A percentile compares a stretch with the other conserved stretches of the same genome.
Evolutionary conservation across 2,797 vertebrate species (phyloP).

Genomic region (Anabas testudineus): DNA sequence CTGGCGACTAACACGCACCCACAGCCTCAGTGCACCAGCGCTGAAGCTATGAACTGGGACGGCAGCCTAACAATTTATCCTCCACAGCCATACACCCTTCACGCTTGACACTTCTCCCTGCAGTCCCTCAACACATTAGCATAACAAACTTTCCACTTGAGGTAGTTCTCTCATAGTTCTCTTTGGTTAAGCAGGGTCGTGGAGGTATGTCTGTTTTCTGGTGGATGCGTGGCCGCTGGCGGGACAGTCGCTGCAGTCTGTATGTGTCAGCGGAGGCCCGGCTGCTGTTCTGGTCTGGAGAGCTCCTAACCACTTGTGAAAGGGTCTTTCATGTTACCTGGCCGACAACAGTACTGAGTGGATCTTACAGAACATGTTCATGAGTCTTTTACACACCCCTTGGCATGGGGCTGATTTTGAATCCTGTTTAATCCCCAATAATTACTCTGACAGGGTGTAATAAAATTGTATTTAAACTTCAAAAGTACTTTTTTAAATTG

Average conservation of each 20-base stretch:
- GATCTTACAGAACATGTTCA: slow-evolving; percentile 44
- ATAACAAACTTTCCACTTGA: slow-evolving; percentile 84
- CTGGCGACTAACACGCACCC: slow-evolving; percentile 82
- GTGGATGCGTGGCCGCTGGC: slow-evolving; percentile 32
- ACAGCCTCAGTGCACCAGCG: slow-evolving; percentile 50
- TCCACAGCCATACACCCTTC: slow-evolving; percentile 56
- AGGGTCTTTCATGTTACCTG: slow-evolving; percentile 55
- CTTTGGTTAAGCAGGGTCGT: slow-evolving; percentile 66
- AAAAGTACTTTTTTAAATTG: background rate
- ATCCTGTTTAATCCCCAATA: background rate
- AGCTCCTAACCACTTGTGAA: slow-evolving; percentile 36
- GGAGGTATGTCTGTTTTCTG: slow-evolving; percentile 59
- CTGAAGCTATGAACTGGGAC: slow-evolving; percentile 58
- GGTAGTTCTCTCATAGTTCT: slow-evolving; percentile 63
- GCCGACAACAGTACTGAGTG: slow-evolving; percentile 28
- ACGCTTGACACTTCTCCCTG: slow-evolving; percentile 65
- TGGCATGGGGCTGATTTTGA: slow-evolving; percentile 12
- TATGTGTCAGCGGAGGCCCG: slow-evolving; percentile 48
- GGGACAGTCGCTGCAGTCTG: slow-evolving; percentile 38
- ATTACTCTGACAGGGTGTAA: background rate
- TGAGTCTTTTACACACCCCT: slow-evolving; percentile 32
- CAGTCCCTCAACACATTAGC: slow-evolving; percentile 79
- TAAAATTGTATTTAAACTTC: slow-evolving; percentile 3
- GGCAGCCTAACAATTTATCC: slow-evolving; percentile 59
- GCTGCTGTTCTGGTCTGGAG: slow-evolving; percentile 32